phyloP scores from a whole-genome alignment of 2,797 vertebrate species.

The Eulemur coronatus region DNA sequence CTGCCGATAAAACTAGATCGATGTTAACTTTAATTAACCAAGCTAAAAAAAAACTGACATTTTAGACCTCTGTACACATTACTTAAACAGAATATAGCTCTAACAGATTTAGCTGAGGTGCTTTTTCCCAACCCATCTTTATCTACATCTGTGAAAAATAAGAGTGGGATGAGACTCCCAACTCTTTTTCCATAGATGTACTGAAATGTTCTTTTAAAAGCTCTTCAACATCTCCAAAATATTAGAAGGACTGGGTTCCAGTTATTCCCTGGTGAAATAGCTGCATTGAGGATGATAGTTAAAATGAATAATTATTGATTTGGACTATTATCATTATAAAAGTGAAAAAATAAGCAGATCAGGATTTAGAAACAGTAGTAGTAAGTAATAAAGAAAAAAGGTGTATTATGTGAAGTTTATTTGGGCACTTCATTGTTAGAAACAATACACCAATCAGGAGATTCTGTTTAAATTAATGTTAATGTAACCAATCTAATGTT shows the following conservation, averaged over 20 bases:
- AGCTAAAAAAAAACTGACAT: constrained; percentile 29
- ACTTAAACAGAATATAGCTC: constrained; percentile 23
- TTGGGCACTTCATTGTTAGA: neutral
- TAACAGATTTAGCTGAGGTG: constrained; percentile 9
- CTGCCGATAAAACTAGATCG: neutral
- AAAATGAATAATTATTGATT: neutral
- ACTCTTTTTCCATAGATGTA: neutral
- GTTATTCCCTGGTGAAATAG: neutral
- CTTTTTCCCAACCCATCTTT: neutral
- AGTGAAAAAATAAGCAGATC: neutral
- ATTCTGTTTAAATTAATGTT: neutral
- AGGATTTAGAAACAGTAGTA: neutral
- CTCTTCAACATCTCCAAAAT: neutral
- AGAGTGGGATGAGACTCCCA: neutral
- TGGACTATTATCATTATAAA: neutral
- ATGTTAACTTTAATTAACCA: constrained; percentile 5
- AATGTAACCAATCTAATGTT: neutral
- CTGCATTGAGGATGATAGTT: neutral
- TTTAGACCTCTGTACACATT: neutral
- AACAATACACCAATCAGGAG: neutral
- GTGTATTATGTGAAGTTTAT: neutral
- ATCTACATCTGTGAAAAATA: constrained; percentile 42
- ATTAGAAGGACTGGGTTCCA: neutral
- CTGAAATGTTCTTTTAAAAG: constrained; percentile 24
- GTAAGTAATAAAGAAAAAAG: neutral